Percentiles rank a stretch among this genome's conserved stretches.
Conservation (phyloP, 2,797 vertebrate species). For the Falco cherrug region DNA sequence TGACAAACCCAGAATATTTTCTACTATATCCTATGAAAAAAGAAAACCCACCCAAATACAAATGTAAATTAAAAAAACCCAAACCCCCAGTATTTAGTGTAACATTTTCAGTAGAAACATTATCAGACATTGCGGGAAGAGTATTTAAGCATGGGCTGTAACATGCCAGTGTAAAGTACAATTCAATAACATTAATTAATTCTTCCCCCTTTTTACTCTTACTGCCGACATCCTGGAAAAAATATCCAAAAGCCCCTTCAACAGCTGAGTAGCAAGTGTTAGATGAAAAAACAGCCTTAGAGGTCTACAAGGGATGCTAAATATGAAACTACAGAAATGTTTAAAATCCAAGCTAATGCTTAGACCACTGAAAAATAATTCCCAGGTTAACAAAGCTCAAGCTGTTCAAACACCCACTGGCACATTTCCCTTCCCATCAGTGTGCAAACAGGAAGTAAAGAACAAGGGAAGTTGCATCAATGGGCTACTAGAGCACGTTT, state of each 20-base stretch:
- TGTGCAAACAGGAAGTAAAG: slow-evolving; percentile 36
- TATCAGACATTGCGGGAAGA: neutral
- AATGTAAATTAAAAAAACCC: neutral
- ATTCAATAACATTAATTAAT: neutral
- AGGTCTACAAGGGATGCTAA: neutral
- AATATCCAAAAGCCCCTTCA: neutral
- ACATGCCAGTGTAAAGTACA: neutral
- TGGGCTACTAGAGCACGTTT: neutral
- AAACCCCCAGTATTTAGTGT: neutral
- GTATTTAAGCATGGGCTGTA: neutral
- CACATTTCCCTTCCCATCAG: slow-evolving; percentile 15
- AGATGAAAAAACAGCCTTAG: neutral
- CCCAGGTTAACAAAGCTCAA: slow-evolving; percentile 51
- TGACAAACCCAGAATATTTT: neutral
- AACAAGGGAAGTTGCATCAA: slow-evolving; percentile 8
- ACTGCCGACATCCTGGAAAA: neutral
- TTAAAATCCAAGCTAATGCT: slow-evolving; percentile 45
- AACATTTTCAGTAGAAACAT: neutral
- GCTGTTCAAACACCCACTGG: slow-evolving; percentile 46
- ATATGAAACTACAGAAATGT: slow-evolving; percentile 20
- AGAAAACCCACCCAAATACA: neutral
- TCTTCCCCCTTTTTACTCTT: neutral
- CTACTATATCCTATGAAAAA: neutral
- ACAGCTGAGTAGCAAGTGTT: neutral
- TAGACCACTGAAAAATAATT: slow-evolving; percentile 10